These are phyloP conservation scores for Gallinago solitaria DNA, from an alignment of 2,797 vertebrate genomes.

Conservation along the genomic window DNA sequence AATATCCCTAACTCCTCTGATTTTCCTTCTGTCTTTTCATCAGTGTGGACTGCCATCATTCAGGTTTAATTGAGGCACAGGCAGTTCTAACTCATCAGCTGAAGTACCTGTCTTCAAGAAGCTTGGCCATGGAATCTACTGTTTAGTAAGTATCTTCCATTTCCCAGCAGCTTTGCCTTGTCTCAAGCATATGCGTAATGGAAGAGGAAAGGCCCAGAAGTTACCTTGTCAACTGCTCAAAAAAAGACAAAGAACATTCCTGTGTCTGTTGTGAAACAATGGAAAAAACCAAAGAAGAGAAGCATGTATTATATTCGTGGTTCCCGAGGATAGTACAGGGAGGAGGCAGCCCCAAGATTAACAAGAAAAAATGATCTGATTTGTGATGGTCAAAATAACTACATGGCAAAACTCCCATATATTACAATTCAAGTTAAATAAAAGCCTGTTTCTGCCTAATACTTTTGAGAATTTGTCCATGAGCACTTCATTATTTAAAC, in stretches of 20 bases:
- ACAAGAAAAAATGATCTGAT: background rate
- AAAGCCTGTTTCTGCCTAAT: slow-evolving; percentile 6
- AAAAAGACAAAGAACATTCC: background rate
- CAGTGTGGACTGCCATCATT: background rate
- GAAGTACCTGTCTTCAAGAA: background rate
- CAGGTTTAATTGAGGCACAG: background rate
- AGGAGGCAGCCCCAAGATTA: background rate
- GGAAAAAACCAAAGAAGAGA: background rate
- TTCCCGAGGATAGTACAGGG: background rate
- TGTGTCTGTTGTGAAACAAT: background rate
- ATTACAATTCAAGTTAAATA: slow-evolving; percentile 17
- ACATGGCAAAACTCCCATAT: background rate
- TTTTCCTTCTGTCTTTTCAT: background rate
- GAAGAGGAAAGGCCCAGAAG: background rate
- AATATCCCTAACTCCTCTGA: background rate
- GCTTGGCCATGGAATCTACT: background rate
- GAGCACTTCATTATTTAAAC: slow-evolving; percentile 47
- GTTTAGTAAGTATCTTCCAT: background rate
- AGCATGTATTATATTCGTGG: background rate
- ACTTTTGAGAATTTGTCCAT: slow-evolving; percentile 24
- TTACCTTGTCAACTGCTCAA: background rate
- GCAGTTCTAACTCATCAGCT: background rate
- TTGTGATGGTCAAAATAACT: background rate
- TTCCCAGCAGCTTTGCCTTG: background rate
- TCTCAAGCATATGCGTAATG: background rate